These are phyloP conservation scores for Syngnathus typhle DNA, from an alignment of 2,113 vertebrate genomes.

Conservation along the genomic window DNA sequence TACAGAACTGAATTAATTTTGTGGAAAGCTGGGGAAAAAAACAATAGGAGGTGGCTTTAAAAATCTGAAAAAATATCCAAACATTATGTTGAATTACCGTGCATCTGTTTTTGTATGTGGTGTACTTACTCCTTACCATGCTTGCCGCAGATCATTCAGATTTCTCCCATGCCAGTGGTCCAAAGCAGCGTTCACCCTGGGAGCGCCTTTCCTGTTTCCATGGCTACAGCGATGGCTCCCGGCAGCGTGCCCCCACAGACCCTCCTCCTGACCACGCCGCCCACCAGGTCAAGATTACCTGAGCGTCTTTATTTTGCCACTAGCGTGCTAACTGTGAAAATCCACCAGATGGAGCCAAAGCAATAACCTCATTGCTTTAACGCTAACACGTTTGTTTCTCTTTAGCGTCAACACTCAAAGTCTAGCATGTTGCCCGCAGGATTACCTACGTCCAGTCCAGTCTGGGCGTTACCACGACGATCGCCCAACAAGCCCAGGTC, in stretches of 20 bases:
- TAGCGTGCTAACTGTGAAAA: background rate
- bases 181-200: slow-evolving; percentile 72
- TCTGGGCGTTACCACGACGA: slow-evolving; percentile 59
- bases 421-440: slow-evolving; percentile 49
- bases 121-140: background rate
- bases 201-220: slow-evolving; percentile 75
- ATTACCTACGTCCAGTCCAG: slow-evolving; percentile 85
- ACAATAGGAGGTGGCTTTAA: no score
- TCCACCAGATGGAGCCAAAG: background rate
- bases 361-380: no score
- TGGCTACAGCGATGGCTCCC: slow-evolving; percentile 73
- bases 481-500: slow-evolving; percentile 65
- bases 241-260: slow-evolving; percentile 77
- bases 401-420: no score
- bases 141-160: slow-evolving; percentile 79
- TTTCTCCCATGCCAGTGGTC: slow-evolving; percentile 81
- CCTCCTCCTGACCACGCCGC: slow-evolving; percentile 79
- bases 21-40: background rate
- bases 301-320: slow-evolving; percentile 9
- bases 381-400: no score
- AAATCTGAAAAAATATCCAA: no score
- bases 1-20: background rate
- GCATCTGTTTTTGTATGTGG: background rate
- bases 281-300: slow-evolving; percentile 73
- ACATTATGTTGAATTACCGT: no score